Evolutionary conservation across 2,797 vertebrate species (phyloP).

Genomic region (Lacerta agilis): DNA sequence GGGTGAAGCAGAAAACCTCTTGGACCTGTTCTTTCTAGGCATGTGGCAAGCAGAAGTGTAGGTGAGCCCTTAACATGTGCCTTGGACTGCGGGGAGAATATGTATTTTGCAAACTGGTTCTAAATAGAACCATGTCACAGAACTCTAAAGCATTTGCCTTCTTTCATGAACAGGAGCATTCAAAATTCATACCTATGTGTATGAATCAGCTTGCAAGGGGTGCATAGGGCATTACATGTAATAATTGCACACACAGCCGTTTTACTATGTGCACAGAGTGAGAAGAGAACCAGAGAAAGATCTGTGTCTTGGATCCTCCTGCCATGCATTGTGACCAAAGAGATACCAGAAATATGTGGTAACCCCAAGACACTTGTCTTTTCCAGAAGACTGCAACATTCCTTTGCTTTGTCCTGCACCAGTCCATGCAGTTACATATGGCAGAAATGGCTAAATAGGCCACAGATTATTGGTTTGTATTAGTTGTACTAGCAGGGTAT

Average conservation of each 20-base stretch:
- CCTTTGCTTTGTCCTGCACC: not conserved
- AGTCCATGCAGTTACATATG: not conserved
- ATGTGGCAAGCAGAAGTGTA: no score
- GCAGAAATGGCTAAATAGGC: not conserved
- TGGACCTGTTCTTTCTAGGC: no score
- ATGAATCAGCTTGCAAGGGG: not conserved
- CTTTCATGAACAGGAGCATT: not conserved
- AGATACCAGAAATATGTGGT: not conserved
- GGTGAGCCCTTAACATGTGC: no score
- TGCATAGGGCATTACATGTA: not conserved
- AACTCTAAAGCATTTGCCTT: not conserved
- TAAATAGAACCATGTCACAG: not conserved
- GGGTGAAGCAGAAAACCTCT: no score
- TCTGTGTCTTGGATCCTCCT: not conserved
- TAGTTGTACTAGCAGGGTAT: not conserved
- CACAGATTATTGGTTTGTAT: not conserved
- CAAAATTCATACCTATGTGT: not conserved
- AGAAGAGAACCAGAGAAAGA: not conserved
- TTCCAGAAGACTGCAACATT: not conserved
- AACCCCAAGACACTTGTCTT: not conserved
- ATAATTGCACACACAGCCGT: not conserved
- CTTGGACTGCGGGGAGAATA: not conserved
- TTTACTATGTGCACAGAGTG: not conserved
- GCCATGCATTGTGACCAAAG: not conserved
- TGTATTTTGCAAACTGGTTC: not conserved